phyloP scores from a whole-genome alignment of 2,888 invertebrate species.

The Acleris sparsana region DNA sequence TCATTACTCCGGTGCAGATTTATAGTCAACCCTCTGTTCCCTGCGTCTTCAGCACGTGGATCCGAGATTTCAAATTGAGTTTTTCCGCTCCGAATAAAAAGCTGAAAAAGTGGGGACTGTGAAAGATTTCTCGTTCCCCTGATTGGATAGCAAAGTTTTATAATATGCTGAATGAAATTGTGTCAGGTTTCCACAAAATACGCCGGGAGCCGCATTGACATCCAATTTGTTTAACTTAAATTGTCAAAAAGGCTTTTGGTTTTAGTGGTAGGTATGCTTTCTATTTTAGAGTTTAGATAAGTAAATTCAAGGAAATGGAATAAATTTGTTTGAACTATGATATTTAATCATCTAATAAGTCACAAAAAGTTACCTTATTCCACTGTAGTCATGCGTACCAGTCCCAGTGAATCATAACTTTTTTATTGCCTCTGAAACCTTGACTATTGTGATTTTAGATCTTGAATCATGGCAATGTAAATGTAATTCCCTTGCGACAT shows the following conservation, averaged over 20 bases:
- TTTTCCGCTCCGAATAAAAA: conserved; percentile 55
- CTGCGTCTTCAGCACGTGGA: conserved; percentile 53
- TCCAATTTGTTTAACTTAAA: conserved; percentile 27
- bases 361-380: conserved; percentile 42
- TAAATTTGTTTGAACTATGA: not conserved
- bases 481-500: conserved; percentile 52
- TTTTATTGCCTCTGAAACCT: conserved; percentile 54
- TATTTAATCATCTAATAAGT: conserved; percentile 9
- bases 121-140: conserved; percentile 27
- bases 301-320: no score
- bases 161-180: conserved; percentile 34
- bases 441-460: conserved; percentile 59
- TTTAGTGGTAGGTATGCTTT: conserved; percentile 4
- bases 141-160: conserved; percentile 36
- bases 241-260: conserved; percentile 13
- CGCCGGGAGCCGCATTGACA: conserved; percentile 29
- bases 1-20: conserved; percentile 76
- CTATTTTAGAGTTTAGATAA: no score
- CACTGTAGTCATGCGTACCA: conserved; percentile 49
- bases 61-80: conserved; percentile 51
- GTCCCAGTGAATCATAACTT: conserved; percentile 49
- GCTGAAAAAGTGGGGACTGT: conserved; percentile 52
- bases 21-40: conserved; percentile 64
- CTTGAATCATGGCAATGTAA: conserved; percentile 61
- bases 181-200: conserved; percentile 23